Evolutionary conservation across 1,140 invertebrate genomes (phyloP).

Genomic region (Arctopsyche grandis): DNA sequence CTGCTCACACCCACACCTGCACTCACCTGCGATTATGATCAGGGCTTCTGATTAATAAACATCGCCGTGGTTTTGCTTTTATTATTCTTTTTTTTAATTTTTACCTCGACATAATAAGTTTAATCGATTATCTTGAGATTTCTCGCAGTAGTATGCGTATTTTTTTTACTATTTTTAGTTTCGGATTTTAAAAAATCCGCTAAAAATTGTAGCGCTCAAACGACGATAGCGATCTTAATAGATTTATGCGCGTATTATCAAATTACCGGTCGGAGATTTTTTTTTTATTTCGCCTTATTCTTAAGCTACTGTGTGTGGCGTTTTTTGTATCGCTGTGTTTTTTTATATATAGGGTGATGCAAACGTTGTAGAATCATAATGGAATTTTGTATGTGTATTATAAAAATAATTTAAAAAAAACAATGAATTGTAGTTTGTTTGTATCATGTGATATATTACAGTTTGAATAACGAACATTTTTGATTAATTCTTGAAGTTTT

Average conservation of each 20-base stretch:
- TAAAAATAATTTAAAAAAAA: too few relatives aligned
- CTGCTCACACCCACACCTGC: constrained; percentile 22
- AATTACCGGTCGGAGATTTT: constrained; percentile 2
- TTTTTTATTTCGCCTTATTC: not conserved
- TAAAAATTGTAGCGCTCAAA: not conserved
- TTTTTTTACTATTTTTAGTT: not conserved
- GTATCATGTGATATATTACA: too few relatives aligned
- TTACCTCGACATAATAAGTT: constrained; percentile 5
- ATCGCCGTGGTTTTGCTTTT: not conserved
- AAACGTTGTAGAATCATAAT: too few relatives aligned
- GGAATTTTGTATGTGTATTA: too few relatives aligned
- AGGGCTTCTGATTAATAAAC: constrained; percentile 24
- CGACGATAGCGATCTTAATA: not conserved
- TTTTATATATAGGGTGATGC: not conserved
- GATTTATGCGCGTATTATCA: constrained; percentile 15
- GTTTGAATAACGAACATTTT: too few relatives aligned
- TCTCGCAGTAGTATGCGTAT: not conserved
- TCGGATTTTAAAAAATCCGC: not conserved
- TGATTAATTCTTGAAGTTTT: too few relatives aligned
- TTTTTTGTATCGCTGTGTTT: not conserved
- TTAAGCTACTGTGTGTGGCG: not conserved
- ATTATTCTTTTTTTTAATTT: not conserved
- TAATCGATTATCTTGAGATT: constrained; percentile 10
- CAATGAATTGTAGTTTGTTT: too few relatives aligned
- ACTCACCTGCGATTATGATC: constrained; percentile 12